Evolutionary conservation across 2,888 invertebrate genomes (phyloP).

Genomic region (Pseudoips prasinana): DNA sequence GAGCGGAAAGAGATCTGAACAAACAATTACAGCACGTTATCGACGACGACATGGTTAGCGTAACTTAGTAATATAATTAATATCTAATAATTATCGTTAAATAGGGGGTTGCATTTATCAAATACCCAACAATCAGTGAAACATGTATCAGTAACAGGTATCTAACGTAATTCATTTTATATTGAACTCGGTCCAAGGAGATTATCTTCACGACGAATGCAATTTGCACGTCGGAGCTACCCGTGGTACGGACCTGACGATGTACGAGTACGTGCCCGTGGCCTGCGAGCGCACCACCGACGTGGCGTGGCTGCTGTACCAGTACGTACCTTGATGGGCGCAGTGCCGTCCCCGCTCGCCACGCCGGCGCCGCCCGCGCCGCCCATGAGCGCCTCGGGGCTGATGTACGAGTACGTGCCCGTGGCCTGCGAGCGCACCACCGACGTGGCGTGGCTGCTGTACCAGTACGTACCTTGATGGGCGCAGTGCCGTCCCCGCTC

Average conservation of each 20-base stretch:
- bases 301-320: conserved; percentile 93
- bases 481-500: conserved; percentile 56
- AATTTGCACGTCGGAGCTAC: no score
- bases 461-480: conserved; percentile 85
- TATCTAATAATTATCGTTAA: no score
- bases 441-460: conserved; percentile 94
- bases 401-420: conserved; percentile 97
- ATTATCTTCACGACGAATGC: no score
- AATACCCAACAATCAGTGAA: no score
- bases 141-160: no score
- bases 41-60: no score
- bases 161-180: no score
- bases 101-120: no score
- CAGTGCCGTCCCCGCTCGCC: conserved; percentile 51
- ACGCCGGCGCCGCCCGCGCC: conserved; percentile 72
- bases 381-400: conserved; percentile 94
- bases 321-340: conserved; percentile 84
- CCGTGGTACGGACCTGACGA: no score
- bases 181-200: no score
- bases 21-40: conserved; percentile 18
- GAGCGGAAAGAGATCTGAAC: conserved; percentile 94
- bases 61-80: no score
- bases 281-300: conserved; percentile 91
- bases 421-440: conserved; percentile 91
- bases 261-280: no score